Evolutionary conservation across 1,140 invertebrate genomes (phyloP).

Genomic region (Drosophila melanica): DNA sequence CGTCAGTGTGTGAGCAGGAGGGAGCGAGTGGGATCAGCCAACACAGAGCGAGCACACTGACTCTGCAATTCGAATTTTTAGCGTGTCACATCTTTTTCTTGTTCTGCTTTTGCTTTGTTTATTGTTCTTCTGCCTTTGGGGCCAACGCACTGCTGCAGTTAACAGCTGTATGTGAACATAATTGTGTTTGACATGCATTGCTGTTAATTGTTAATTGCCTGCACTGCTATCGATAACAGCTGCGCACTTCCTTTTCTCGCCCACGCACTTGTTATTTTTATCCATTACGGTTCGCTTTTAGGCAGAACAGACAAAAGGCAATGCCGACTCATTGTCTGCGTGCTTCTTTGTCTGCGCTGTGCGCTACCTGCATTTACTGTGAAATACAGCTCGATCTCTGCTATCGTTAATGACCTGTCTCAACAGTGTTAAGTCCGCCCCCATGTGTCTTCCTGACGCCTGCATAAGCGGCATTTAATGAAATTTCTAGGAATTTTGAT

Average conservation of each 20-base stretch:
- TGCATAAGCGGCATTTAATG: conserved; percentile 41
- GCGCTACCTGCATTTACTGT: conserved; percentile 17
- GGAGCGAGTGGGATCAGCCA: conserved; percentile 2
- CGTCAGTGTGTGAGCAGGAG: background rate
- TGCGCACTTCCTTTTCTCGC: conserved; percentile 28
- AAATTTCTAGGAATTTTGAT: conserved; percentile 32
- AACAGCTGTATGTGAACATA: conserved; percentile 35
- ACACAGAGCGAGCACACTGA: conserved; percentile 3
- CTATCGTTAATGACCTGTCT: conserved; percentile 52
- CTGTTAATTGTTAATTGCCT: conserved; percentile 36
- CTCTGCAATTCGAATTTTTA: conserved; percentile 2
- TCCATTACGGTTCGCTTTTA: background rate
- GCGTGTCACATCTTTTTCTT: conserved; percentile 10
- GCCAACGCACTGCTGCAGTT: conserved; percentile 33
- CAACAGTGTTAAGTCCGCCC: conserved; percentile 36
- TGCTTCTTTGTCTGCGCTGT: conserved; percentile 24
- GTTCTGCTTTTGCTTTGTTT: conserved; percentile 24
- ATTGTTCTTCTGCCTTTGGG: conserved; percentile 39
- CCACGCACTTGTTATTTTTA: conserved; percentile 12
- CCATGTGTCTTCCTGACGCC: conserved; percentile 6
- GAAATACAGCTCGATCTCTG: conserved; percentile 16
- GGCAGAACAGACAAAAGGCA: conserved; percentile 37
- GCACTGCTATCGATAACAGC: conserved; percentile 31
- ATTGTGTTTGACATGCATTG: conserved; percentile 29
- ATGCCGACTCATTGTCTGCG: conserved; percentile 51